phyloP scores from a whole-genome alignment of 1,140 invertebrate genomes.

The Pantala flavescens region DNA sequence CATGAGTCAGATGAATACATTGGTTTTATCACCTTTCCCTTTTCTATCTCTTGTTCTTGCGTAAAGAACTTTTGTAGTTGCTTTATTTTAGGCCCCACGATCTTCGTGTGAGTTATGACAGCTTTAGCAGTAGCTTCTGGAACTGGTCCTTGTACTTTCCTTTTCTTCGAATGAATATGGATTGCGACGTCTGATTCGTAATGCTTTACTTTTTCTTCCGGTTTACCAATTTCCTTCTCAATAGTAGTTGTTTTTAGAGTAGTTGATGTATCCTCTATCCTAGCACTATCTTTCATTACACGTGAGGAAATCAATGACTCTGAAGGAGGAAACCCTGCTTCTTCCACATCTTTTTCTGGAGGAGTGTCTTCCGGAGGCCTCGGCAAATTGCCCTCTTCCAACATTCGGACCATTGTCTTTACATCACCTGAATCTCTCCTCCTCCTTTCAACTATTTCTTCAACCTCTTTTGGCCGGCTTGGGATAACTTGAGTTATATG shows the following conservation, averaged over 20 bases:
- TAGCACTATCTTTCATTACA: neutral
- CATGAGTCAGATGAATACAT: neutral
- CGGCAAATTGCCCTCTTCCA: slow-evolving; percentile 28
- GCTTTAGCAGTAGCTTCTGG: slow-evolving; percentile 10
- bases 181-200: slow-evolving; percentile 5
- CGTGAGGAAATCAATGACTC: neutral
- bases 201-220: slow-evolving; percentile 11
- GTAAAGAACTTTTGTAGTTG: slow-evolving; percentile 38
- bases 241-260: neutral
- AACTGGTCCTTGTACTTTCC: neutral
- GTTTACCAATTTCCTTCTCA: neutral
- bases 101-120: slow-evolving; percentile 25
- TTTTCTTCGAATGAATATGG: slow-evolving; percentile 1
- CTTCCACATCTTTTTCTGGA: neutral
- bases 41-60: slow-evolving; percentile 22
- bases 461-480: slow-evolving; percentile 14
- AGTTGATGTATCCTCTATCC: neutral
- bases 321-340: neutral
- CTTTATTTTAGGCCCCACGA: slow-evolving; percentile 37
- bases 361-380: slow-evolving; percentile 11
- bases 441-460: slow-evolving; percentile 29
- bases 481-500: neutral
- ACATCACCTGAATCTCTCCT: slow-evolving; percentile 37
- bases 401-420: slow-evolving; percentile 34
- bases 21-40: no score